phyloP scores from a whole-genome alignment of 2,113 vertebrate species.

The Tapirus terrestris region DNA sequence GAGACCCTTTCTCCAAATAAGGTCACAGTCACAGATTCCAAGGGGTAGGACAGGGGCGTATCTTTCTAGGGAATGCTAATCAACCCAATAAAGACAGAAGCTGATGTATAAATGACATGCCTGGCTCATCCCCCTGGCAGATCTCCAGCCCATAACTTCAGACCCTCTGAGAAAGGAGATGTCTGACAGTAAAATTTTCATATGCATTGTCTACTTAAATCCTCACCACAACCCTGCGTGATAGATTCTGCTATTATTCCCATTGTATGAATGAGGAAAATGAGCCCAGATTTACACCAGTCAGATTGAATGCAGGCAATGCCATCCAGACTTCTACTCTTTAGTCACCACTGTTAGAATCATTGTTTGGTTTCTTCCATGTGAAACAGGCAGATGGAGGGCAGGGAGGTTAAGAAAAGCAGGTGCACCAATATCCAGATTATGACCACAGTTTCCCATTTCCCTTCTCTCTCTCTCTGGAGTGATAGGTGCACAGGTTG shows the following conservation, averaged over 20 bases:
- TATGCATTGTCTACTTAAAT: accelerated
- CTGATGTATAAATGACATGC: too few species aligned
- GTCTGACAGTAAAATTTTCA: accelerated
- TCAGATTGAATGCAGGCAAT: not conserved
- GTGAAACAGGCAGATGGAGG: not conserved
- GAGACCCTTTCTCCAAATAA: not conserved
- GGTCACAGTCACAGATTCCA: not conserved
- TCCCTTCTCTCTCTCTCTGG: not conserved
- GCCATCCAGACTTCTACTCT: not conserved
- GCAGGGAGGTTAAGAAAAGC: not conserved
- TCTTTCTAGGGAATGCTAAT: not conserved
- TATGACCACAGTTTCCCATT: accelerated
- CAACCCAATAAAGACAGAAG: not conserved
- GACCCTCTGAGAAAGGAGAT: too few species aligned
- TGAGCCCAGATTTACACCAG: not conserved
- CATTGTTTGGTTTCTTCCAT: accelerated
- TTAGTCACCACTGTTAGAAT: not conserved
- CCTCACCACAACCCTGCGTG: accelerated
- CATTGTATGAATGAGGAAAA: not conserved
- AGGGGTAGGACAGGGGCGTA: not conserved
- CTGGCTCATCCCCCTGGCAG: too few species aligned
- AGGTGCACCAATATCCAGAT: accelerated
- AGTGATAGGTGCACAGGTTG: not conserved
- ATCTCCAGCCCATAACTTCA: not conserved
- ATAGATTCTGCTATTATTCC: not conserved